Conservation (phyloP, 2,888 invertebrate species). For the Deladenus siricidicola region DNA sequence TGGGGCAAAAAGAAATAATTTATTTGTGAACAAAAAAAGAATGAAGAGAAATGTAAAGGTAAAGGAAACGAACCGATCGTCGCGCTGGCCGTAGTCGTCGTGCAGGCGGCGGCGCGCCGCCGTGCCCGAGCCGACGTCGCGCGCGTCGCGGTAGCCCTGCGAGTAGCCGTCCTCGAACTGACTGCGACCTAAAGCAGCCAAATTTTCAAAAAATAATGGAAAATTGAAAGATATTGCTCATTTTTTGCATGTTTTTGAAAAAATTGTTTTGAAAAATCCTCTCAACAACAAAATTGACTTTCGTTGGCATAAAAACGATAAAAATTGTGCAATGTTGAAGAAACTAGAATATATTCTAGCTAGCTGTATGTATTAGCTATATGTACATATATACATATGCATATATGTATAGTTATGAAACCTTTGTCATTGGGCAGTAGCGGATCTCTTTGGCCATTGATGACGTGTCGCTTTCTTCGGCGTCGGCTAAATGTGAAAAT, state of each 20-base stretch:
- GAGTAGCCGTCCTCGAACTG: slow-evolving; percentile 53
- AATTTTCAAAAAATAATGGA: neutral
- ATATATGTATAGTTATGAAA: neutral
- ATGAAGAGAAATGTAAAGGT: too few species aligned
- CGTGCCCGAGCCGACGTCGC: slow-evolving; percentile 37
- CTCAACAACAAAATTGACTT: too few species aligned
- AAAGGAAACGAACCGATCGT: slow-evolving; percentile 38
- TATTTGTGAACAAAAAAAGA: too few species aligned
- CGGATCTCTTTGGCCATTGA: slow-evolving; percentile 47
- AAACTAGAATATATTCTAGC: too few species aligned
- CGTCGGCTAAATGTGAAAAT: neutral
- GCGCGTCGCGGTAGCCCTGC: slow-evolving; percentile 52
- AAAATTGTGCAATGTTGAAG: too few species aligned
- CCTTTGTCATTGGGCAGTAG: slow-evolving; percentile 36
- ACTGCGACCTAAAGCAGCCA: slow-evolving; percentile 27
- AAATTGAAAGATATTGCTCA: neutral
- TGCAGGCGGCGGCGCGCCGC: slow-evolving; percentile 44
- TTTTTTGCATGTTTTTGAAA: neutral
- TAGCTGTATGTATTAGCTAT: too few species aligned
- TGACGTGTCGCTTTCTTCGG: slow-evolving; percentile 17
- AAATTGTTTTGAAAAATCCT: neutral
- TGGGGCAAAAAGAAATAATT: too few species aligned
- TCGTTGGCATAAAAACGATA: too few species aligned
- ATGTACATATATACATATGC: neutral
- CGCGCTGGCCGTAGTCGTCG: slow-evolving; percentile 43